Evolutionary conservation across 2,113 vertebrate genomes (phyloP), one percentile per base, ranked within the genome.

Genomic region (Alligator sinensis): DNA sequence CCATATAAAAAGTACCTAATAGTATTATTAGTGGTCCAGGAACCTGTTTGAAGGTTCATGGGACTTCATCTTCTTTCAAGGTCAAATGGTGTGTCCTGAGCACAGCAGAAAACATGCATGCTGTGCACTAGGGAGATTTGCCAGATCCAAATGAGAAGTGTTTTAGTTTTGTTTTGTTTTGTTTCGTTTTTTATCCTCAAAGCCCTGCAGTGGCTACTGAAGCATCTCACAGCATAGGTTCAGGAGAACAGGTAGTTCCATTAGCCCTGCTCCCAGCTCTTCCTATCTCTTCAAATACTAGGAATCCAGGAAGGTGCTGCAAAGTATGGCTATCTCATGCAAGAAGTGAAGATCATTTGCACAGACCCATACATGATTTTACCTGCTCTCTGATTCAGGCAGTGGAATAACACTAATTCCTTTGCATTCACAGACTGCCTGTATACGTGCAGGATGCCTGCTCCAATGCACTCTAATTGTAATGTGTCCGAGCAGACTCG

Each of bases 311-410:
- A 18, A 70, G 38, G 74, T 76, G 63, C 74, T 93, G 63, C 72
- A 80, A 24, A 62, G 85, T 86, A 54, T 0, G 1, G 82, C 55
- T 64, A 87, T 84, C 60, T 83, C 80, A 83, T 75, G 58, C 82
- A 81, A 64, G 55, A 86, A 93, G 94, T 24, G 34, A 95, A 61
- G 11, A 95, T 70, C 84, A 68, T 94, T 60, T 92, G 28, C 61
- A 86, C 28, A 86, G 59, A 3, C 88, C 77, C 61, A 82, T 61
- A 91, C 82, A 82, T 34, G 2, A 75, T 55, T 0, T 4, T 15
- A 86, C 77, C 59, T 84, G 15, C 55, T 59, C 80, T 28, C 27
- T 21, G 62, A 82, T 87, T 89, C 21, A 19, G 47, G 30, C 34
- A 38, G 34, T 22, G 3, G 34, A 11, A 47, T 21, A 38, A 38